Conservation (phyloP, 2,797 vertebrate species). For the Mormyrops boulengeri region DNA sequence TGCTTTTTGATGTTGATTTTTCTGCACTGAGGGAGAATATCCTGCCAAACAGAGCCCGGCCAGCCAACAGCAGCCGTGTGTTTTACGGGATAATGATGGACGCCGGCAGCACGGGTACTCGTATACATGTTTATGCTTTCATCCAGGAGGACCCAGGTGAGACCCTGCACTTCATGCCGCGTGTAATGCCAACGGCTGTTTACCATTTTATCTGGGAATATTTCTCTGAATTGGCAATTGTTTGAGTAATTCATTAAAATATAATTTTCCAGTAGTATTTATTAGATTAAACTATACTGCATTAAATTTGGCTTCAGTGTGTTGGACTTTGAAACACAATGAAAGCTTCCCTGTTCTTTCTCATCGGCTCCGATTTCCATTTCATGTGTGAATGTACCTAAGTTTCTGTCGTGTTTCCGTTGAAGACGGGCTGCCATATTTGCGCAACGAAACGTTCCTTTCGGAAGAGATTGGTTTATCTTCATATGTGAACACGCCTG, state of each 20-base stretch:
- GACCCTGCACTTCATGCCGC: background rate
- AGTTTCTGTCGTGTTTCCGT: slow-evolving; percentile 34
- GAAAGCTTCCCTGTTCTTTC: background rate
- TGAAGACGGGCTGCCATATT: slow-evolving; percentile 66
- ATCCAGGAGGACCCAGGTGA: slow-evolving; percentile 72
- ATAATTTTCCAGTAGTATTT: background rate
- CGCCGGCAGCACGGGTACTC: slow-evolving; percentile 92
- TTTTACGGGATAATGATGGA: slow-evolving; percentile 95
- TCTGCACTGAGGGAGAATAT: slow-evolving; percentile 36
- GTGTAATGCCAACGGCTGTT: background rate
- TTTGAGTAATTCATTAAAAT: background rate
- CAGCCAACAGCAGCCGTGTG: slow-evolving; percentile 68
- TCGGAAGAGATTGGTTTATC: slow-evolving; percentile 91
- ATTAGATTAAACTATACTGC: background rate
- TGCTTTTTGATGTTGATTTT: slow-evolving; percentile 38
- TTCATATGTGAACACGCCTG: slow-evolving; percentile 79
- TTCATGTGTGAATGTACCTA: background rate
- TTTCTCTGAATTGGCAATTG: background rate
- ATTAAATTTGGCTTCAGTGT: background rate
- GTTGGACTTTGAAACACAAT: background rate
- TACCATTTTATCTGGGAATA: background rate
- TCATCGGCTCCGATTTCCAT: background rate
- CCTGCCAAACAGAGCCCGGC: slow-evolving; percentile 62
- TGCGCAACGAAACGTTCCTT: slow-evolving; percentile 91
- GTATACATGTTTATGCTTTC: slow-evolving; percentile 92